Evolutionary conservation across 2,888 invertebrate species (phyloP).

Genomic region (Nomada flava): DNA sequence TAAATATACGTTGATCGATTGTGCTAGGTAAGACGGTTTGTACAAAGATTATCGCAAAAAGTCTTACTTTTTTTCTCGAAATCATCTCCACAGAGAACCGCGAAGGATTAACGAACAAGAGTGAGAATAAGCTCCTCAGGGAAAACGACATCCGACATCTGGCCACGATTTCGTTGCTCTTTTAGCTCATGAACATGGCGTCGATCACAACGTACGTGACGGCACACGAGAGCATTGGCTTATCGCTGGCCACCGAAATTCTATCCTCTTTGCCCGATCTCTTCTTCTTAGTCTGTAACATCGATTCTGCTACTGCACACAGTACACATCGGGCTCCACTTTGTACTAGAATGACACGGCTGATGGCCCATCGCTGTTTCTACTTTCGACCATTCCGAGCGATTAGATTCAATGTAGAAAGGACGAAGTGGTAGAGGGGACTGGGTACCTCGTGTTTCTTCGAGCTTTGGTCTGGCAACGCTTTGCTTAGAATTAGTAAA

Average conservation of each 20-base stretch:
- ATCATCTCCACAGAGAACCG: not conserved
- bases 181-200: conserved; percentile 26
- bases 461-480: not conserved
- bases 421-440: not conserved
- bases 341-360: conserved; percentile 41
- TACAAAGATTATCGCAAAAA: too few relatives aligned
- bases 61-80: too few relatives aligned
- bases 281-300: conserved; percentile 32
- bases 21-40: too few relatives aligned
- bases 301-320: conserved; percentile 34
- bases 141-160: not conserved
- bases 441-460: not conserved
- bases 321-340: conserved; percentile 16
- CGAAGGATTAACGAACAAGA: not conserved
- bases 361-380: conserved; percentile 44
- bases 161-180: conserved; percentile 7
- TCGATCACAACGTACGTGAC: conserved; percentile 12
- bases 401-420: not conserved
- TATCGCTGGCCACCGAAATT: conserved; percentile 53
- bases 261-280: conserved; percentile 40
- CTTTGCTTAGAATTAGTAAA: too few relatives aligned
- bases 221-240: conserved; percentile 42
- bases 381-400: conserved; percentile 9
- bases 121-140: not conserved
- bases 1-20: too few relatives aligned